Percentiles rank a stretch among this genome's conserved stretches.
Evolutionary conservation across 2,888 invertebrate species (phyloP).

Genomic region (Nasonia oneida): DNA sequence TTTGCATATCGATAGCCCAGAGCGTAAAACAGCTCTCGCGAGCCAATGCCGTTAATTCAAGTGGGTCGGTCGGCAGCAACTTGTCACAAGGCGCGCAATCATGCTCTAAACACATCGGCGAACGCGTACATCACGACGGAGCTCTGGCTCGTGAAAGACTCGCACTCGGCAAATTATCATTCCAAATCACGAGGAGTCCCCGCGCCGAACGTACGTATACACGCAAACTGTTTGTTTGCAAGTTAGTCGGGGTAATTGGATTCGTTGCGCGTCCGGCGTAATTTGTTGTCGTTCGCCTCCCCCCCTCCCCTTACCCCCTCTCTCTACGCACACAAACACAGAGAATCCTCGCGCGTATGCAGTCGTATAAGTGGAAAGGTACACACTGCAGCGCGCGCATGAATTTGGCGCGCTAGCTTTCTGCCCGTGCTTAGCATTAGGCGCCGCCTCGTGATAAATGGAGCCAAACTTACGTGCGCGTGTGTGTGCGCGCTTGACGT

Average conservation of each 20-base stretch:
- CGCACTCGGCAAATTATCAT: constrained; percentile 17
- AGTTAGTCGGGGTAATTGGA: constrained; percentile 44
- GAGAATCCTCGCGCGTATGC: neutral
- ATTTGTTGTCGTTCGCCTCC: constrained; percentile 47
- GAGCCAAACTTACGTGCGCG: neutral
- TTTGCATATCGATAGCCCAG: neutral
- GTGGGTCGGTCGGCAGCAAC: neutral
- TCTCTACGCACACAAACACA: neutral
- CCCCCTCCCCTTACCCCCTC: no score
- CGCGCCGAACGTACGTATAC: neutral
- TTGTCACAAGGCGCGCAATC: constrained; percentile 10
- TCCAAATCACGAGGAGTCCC: neutral
- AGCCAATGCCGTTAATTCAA: neutral
- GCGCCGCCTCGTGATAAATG: constrained; percentile 21
- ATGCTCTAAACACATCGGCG: neutral
- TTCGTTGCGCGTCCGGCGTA: constrained; percentile 36
- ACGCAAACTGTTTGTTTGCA: constrained; percentile 25
- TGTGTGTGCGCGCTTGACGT: neutral
- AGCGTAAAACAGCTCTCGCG: neutral
- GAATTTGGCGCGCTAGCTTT: constrained; percentile 29
- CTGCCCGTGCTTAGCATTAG: constrained; percentile 30
- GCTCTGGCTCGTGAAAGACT: constrained; percentile 12
- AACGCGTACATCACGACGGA: constrained; percentile 1
- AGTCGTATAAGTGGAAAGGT: constrained; percentile 39
- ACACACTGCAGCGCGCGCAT: constrained; percentile 1